Evolutionary conservation across 2,888 invertebrate species (phyloP).

Genomic region (Leptinotarsa rubiginosa): DNA sequence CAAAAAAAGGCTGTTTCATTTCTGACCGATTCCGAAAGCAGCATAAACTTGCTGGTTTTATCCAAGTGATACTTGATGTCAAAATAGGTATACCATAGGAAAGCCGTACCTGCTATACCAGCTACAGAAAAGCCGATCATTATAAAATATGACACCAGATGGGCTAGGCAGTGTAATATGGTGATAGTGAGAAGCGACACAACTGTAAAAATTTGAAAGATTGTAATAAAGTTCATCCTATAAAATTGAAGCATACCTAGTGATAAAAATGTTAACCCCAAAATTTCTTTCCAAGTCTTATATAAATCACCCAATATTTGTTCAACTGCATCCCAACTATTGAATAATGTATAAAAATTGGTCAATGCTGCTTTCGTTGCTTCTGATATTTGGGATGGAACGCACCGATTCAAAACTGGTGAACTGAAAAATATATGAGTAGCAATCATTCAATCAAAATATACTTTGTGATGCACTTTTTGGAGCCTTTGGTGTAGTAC

Average conservation of each 20-base stretch:
- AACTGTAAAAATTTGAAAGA: conserved; percentile 70
- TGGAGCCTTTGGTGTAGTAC: no score
- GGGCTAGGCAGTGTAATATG: conserved; percentile 85
- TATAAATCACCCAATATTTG: conserved; percentile 90
- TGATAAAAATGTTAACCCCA: conserved; percentile 82
- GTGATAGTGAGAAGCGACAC: conserved; percentile 86
- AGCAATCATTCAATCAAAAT: neutral
- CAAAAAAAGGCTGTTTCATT: conserved; percentile 89
- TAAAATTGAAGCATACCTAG: conserved; percentile 73
- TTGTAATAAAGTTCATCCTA: conserved; percentile 22
- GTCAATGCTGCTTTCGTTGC: conserved; percentile 73
- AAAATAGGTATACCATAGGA: conserved; percentile 91
- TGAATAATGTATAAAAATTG: conserved; percentile 84
- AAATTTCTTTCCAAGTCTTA: conserved; percentile 87
- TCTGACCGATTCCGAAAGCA: conserved; percentile 81
- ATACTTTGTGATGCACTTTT: no score
- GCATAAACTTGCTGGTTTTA: conserved; percentile 65
- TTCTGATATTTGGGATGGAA: conserved; percentile 80
- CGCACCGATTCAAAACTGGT: conserved; percentile 87
- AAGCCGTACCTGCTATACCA: conserved; percentile 80
- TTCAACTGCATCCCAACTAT: conserved; percentile 89
- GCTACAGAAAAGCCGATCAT: conserved; percentile 83
- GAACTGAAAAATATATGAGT: conserved; percentile 66
- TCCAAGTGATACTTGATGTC: conserved; percentile 78
- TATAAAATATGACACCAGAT: conserved; percentile 88